Percentiles rank a stretch among this genome's conserved stretches.
phyloP scores from a whole-genome alignment of 2,888 invertebrate genomes.

The Noctua comes region DNA sequence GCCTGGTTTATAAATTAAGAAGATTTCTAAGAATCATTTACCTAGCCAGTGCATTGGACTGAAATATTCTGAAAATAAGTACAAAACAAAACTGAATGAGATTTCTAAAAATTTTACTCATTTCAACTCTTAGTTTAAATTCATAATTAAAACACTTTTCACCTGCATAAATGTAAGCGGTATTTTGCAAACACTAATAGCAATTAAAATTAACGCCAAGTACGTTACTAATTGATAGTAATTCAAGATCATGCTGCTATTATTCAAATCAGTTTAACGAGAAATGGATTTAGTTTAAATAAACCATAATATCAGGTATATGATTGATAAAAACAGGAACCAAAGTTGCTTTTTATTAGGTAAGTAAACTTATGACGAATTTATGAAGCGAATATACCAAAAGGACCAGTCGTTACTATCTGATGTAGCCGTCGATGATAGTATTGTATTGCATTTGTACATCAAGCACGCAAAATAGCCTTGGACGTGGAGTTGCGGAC shows the following conservation, averaged over 20 bases:
- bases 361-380: not conserved
- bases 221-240: constrained; percentile 1
- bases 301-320: not conserved
- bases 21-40: not conserved
- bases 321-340: not conserved
- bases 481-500: too few relatives aligned
- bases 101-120: not conserved
- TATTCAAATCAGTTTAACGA: not conserved
- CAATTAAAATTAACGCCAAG: constrained; percentile 5
- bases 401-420: not conserved
- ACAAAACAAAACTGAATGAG: constrained; percentile 7
- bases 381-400: not conserved
- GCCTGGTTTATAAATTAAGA: not conserved
- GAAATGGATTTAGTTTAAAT: not conserved
- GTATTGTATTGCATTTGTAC: too few relatives aligned
- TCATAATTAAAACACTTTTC: not conserved
- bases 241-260: not conserved
- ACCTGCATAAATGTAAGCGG: not conserved
- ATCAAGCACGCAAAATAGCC: too few relatives aligned
- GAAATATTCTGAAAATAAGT: constrained; percentile 1
- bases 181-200: not conserved
- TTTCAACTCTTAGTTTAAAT: not conserved
- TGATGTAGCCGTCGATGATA: too few relatives aligned
- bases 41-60: not conserved
- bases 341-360: not conserved